Evolutionary conservation across 2,797 vertebrate species (phyloP), one percentile per base, ranked within the genome.

Genomic region (Naso thynnoides): DNA sequence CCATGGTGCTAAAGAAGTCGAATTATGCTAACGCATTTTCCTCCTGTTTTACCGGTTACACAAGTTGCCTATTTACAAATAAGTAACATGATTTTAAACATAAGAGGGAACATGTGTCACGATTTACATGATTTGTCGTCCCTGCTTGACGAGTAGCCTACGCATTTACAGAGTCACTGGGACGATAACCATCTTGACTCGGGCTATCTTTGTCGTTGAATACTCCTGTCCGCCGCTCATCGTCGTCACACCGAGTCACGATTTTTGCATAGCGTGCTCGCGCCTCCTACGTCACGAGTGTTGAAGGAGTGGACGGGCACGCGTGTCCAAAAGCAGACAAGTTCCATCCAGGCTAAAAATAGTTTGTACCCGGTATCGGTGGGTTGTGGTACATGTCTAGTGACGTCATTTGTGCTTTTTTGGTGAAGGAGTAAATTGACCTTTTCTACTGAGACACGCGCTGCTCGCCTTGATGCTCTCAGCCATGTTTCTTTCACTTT

Each of bases 291-390:
- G 92, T 93, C 92, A 93, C 77, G 58, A 21, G 52, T 72, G 70
- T 65, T 79, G 11, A 57, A 82, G 79, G 63, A 78, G 84, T 69
- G 76, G 63, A 85, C 70, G 56, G 64, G 79, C 71, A 77, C 81
- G 89, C 87, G 85, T 85, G 84, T 85, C 78, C 64, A 68, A 61
- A n/a, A 69, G 67, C 85, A 88, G 87, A 88, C 89, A 86, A 89
- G 82, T 90, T 85, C 81, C 73, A 81, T 81, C 73, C 71, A 5
- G 53, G 68, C 91, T 93, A 93, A 73, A 92, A 91, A 93, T 93
- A 93, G 89, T 91, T 77, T 84, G 84, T 85, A 70, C 80, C 73
- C 84, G 73, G 87, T 84, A 80, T 82, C 80, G 76, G 83, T 83
- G 33, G 87, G 84, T 76, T 84, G 89, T 85, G 71, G 84, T 80